phyloP scores from a whole-genome alignment of 2,888 invertebrate species.

The Epistrophe eligans region DNA sequence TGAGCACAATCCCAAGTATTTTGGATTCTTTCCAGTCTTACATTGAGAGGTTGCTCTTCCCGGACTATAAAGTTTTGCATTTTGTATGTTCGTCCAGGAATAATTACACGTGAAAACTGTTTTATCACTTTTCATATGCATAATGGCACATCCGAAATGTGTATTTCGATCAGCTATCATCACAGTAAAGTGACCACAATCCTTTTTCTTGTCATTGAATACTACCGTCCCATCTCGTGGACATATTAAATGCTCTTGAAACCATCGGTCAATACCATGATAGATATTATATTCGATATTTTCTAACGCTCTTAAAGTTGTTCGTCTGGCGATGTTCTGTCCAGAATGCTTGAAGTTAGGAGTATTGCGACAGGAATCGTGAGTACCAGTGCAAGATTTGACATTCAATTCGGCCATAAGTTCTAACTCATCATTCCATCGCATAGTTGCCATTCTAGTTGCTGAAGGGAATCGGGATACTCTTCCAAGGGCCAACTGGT shows the following conservation, averaged over 20 bases:
- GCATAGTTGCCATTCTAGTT: slow-evolving; percentile 71
- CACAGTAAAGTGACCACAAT: slow-evolving; percentile 77
- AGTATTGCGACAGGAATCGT: slow-evolving; percentile 77
- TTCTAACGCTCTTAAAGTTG: neutral
- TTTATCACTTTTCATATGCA: slow-evolving; percentile 49
- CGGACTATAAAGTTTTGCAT: slow-evolving; percentile 65
- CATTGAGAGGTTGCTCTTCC: slow-evolving; percentile 73
- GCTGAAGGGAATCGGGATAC: slow-evolving; percentile 60
- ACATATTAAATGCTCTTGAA: slow-evolving; percentile 67
- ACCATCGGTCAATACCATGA: slow-evolving; percentile 71
- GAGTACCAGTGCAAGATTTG: slow-evolving; percentile 66
- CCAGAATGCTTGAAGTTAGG: slow-evolving; percentile 69
- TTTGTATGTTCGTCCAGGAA: slow-evolving; percentile 72
- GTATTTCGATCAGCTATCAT: slow-evolving; percentile 67
- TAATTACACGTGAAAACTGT: slow-evolving; percentile 76
- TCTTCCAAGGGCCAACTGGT: slow-evolving; percentile 70
- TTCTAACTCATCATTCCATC: slow-evolving; percentile 76
- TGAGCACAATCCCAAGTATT: slow-evolving; percentile 68
- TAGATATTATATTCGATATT: slow-evolving; percentile 32
- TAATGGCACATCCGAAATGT: slow-evolving; percentile 71
- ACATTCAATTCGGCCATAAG: slow-evolving; percentile 76
- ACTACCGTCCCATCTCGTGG: slow-evolving; percentile 12
- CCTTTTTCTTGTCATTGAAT: slow-evolving; percentile 54
- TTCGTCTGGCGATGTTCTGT: slow-evolving; percentile 72
- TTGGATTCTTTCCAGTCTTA: slow-evolving; percentile 53